phyloP scores from a whole-genome alignment of 2,888 invertebrate species.

The Lasiommata megera region DNA sequence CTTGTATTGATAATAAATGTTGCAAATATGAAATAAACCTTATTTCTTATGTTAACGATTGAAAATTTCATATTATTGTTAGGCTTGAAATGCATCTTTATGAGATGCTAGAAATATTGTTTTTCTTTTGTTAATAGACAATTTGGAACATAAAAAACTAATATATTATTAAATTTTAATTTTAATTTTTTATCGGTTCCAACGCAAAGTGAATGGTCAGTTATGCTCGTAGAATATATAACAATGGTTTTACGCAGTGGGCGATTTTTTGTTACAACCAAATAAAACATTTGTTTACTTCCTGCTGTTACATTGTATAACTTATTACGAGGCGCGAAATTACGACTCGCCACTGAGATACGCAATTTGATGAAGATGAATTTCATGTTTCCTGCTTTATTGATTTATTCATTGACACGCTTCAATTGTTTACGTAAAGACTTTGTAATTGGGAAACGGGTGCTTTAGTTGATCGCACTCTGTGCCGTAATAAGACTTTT shows the following conservation, averaged over 20 bases:
- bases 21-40: no score
- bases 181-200: not conserved
- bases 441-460: not conserved
- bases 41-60: no score
- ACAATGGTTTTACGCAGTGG: slow-evolving; percentile 24
- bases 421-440: slow-evolving; percentile 9
- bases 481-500: no score
- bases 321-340: slow-evolving; percentile 25
- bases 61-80: no score
- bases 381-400: not conserved
- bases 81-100: no score
- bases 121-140: no score
- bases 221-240: slow-evolving; percentile 21
- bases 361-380: slow-evolving; percentile 17
- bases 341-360: slow-evolving; percentile 15
- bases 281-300: slow-evolving; percentile 27
- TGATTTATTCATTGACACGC: slow-evolving; percentile 1
- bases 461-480: no score
- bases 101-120: no score
- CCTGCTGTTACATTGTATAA: slow-evolving; percentile 21
- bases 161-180: not conserved
- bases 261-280: slow-evolving; percentile 16
- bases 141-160: not conserved
- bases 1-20: no score
- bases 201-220: slow-evolving; percentile 11